Evolutionary conservation across 2,113 vertebrate species (phyloP), one percentile per base, ranked within the genome.

Genomic region (Burhinus oedicnemus): DNA sequence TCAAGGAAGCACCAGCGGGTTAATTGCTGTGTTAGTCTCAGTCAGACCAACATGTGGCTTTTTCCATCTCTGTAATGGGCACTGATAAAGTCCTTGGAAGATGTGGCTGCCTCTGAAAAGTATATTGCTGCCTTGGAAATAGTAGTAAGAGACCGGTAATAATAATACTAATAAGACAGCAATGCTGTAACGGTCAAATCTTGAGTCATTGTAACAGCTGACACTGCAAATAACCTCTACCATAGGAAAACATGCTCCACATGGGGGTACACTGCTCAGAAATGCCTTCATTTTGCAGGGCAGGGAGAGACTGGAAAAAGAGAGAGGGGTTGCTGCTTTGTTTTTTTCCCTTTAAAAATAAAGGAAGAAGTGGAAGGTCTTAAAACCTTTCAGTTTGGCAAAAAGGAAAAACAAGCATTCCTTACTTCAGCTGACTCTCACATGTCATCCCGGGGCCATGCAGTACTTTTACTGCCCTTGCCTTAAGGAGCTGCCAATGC

Each of bases 21-120:
- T 64, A 94, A 96, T 94, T 85, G 84, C 82, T 62, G 26, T 54
- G 55, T 62, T 49, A 65, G 87, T 51, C 81, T 80, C 90, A 29
- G 68, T 49, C 78, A 92, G 78, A 90, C 26, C 45, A 80, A n/a
- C 58, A 84, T 12, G 40, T 26, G 11, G 30, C 51, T 88, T 95
- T 93, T 84, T 60, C 66, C 27, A 32, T 6, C 71, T 54, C 64
- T 93, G 76, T 58, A 87, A 85, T 42, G 60, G 72, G 76, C 78
- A 87, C 58, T 78, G 75, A 69, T n/a, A 45, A 89, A 75, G 55
- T 27, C 66, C 44, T 62, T 18, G 18, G 77, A 78, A 97, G 90
- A 52, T 14, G 30, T 65, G 61, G 1, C 30, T 72, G 66, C 23
- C 79, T 80, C 62, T 65, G 76, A 83, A 52, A 96, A 62, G 47